Percentiles rank a stretch among this genome's conserved stretches.
Conservation (phyloP, 2,113 vertebrate genomes). For the Oryctolagus cuniculus region DNA sequence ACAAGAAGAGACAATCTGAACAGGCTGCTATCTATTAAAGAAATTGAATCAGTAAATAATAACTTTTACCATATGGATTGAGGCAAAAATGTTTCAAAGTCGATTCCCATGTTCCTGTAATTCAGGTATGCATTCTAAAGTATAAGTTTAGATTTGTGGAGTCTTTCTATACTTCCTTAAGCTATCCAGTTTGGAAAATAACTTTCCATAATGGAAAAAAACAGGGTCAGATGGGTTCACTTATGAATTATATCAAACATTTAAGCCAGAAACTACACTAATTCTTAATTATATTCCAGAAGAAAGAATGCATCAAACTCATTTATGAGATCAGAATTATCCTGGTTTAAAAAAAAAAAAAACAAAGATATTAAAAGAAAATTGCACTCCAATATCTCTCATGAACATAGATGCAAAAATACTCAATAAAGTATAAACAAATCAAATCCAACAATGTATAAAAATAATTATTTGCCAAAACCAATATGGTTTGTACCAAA, state of each 20-base stretch:
- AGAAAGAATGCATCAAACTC: conserved; percentile 12
- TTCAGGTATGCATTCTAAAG: too few relatives aligned
- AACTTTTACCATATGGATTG: background rate
- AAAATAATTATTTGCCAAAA: background rate
- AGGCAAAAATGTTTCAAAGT: too few relatives aligned
- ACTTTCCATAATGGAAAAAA: background rate
- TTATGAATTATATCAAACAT: background rate
- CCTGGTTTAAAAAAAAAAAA: background rate
- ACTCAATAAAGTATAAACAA: background rate
- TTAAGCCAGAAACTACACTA: background rate
- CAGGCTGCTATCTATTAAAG: background rate
- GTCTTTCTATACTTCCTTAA: too few relatives aligned
- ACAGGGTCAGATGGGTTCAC: background rate
- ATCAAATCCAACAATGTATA: background rate
- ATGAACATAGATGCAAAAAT: background rate
- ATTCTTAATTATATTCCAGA: background rate
- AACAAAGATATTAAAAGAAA: background rate
- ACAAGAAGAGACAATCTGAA: conserved; percentile 32
- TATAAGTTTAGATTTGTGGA: too few relatives aligned
- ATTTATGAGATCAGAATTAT: background rate
- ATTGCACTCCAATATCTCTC: background rate
- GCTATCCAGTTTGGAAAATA: too few relatives aligned
- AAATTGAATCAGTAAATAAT: background rate
- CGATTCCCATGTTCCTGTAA: too few relatives aligned
- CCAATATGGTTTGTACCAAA: background rate